These are phyloP conservation scores for Chinchilla lanigera DNA, from an alignment of 2,113 vertebrate species.

Conservation along the genomic window DNA sequence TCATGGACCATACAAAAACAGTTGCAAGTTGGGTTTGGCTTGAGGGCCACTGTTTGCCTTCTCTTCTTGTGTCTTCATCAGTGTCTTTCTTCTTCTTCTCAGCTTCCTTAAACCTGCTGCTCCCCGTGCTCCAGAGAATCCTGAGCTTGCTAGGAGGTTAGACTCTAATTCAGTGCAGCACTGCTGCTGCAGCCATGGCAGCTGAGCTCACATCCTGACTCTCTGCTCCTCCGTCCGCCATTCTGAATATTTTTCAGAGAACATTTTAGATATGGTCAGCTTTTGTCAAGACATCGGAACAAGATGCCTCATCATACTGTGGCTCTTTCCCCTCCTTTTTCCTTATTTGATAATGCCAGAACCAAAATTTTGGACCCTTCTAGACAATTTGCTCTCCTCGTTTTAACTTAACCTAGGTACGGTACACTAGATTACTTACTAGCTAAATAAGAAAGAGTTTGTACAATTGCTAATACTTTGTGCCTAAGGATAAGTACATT, in stretches of 20 bases:
- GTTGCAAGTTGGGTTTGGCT: not conserved
- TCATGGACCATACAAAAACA: not conserved
- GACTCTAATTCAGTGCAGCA: too few relatives aligned
- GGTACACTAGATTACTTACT: not conserved
- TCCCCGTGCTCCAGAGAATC: too few relatives aligned
- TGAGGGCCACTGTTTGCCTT: not conserved
- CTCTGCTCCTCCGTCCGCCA: too few relatives aligned
- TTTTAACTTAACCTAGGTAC: not conserved
- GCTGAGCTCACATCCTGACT: too few relatives aligned
- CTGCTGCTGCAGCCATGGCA: too few relatives aligned
- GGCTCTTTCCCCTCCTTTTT: not conserved
- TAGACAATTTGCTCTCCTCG: not conserved
- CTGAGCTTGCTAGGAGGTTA: too few relatives aligned
- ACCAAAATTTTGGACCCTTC: not conserved
- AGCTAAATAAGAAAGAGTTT: not conserved
- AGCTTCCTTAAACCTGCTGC: too few relatives aligned
- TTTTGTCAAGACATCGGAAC: not conserved
- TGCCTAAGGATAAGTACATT: not conserved
- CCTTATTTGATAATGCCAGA: not conserved
- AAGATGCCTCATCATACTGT: not conserved
- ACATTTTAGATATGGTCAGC: not conserved
- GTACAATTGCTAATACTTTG: not conserved
- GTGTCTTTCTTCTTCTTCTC: too few relatives aligned
- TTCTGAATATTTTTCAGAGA: too few relatives aligned
- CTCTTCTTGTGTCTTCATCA: not conserved